Evolutionary conservation across 2,888 invertebrate species (phyloP).

Genomic region (Tachina lurida): DNA sequence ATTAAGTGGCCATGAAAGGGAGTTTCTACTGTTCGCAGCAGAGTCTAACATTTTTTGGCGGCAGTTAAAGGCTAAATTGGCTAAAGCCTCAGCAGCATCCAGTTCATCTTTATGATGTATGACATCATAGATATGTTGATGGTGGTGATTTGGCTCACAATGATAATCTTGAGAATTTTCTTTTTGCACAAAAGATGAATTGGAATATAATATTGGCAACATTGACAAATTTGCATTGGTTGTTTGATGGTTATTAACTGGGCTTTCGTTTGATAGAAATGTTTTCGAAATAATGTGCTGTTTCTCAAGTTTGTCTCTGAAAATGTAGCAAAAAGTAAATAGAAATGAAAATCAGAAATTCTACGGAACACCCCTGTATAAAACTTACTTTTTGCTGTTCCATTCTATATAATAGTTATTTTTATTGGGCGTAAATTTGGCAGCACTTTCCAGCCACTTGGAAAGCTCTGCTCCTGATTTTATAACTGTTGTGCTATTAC

Average conservation of each 20-base stretch:
- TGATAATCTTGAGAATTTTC: constrained; percentile 44
- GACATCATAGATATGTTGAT: constrained; percentile 73
- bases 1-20: constrained; percentile 65
- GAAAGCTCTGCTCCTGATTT: constrained; percentile 85
- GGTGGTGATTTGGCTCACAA: constrained; percentile 9
- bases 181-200: constrained; percentile 60
- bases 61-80: constrained; percentile 85
- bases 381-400: constrained; percentile 75
- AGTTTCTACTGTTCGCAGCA: constrained; percentile 55
- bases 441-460: constrained; percentile 90
- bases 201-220: constrained; percentile 67
- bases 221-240: constrained; percentile 67
- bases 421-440: constrained; percentile 88
- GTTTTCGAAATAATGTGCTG: constrained; percentile 68
- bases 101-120: constrained; percentile 88
- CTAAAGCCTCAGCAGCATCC: constrained; percentile 90
- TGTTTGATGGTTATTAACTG: constrained; percentile 11
- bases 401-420: constrained; percentile 89
- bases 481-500: constrained; percentile 74
- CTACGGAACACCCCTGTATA: no score
- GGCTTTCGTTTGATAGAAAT: constrained; percentile 26
- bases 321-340: constrained; percentile 32
- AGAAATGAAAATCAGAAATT: no score
- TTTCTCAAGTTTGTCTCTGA: constrained; percentile 77
- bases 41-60: constrained; percentile 79